Evolutionary conservation across 30 jellyfish, hydroid and myxozoan species (phyloP).

Genomic region (Hydractinia echinata): DNA sequence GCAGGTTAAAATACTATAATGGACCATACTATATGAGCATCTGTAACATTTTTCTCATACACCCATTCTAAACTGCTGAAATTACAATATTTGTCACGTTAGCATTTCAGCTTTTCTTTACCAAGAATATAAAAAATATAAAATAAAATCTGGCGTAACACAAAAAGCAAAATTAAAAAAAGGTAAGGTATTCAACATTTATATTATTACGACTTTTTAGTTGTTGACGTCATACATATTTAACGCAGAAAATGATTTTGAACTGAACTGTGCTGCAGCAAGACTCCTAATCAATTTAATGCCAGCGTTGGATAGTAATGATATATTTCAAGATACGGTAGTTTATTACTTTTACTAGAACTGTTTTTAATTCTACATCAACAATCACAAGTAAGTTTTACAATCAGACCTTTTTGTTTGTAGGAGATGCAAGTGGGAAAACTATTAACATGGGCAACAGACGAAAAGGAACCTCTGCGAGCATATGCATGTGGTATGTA

Average conservation of each 20-base stretch:
- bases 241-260: conserved; percentile 68
- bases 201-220: conserved; percentile 33
- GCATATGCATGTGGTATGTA: conserved; percentile 71
- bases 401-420: background rate
- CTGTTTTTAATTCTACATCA: background rate
- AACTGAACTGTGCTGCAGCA: conserved; percentile 73
- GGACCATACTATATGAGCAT: too few relatives aligned
- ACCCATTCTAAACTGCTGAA: background rate
- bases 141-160: background rate
- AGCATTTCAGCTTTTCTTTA: background rate
- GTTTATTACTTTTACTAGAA: background rate
- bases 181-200: background rate
- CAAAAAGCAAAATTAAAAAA: background rate
- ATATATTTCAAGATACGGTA: conserved; percentile 73
- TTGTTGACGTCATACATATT: conserved; percentile 57
- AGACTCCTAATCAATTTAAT: conserved; percentile 49
- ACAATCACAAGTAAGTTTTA: background rate
- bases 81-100: background rate
- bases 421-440: conserved; percentile 63
- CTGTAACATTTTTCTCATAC: too few relatives aligned
- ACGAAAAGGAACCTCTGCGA: conserved; percentile 83
- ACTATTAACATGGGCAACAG: conserved; percentile 63
- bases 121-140: background rate
- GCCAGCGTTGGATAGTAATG: conserved; percentile 58
- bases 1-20: too few relatives aligned